A percentile compares a stretch with the other conserved stretches of the same genome.
phyloP scores from a whole-genome alignment of 2,113 vertebrate species.

The Megalops atlanticus region DNA sequence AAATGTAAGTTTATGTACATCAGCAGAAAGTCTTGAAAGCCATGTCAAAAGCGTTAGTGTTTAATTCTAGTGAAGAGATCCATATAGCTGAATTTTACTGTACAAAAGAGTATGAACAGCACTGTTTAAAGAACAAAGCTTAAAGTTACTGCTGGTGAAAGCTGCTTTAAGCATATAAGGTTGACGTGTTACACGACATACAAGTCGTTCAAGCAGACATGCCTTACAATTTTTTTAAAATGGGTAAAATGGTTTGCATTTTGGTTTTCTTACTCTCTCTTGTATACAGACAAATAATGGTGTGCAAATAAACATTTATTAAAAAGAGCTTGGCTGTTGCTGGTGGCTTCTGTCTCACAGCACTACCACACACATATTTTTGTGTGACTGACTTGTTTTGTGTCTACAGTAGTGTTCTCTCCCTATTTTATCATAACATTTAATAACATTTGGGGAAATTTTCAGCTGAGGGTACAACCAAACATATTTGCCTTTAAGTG shows the following conservation, averaged over 20 bases:
- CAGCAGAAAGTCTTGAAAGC: conserved; percentile 17
- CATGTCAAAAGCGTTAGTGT: conserved; percentile 60
- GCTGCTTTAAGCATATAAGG: conserved; percentile 53
- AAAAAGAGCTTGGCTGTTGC: conserved; percentile 35
- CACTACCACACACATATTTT: neutral
- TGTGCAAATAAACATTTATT: conserved; percentile 71
- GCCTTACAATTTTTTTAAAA: conserved; percentile 73
- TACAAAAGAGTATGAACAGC: conserved; percentile 41
- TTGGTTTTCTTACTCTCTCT: conserved; percentile 79
- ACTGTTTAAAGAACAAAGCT: conserved; percentile 51
- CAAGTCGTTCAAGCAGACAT: conserved; percentile 67
- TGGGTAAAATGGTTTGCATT: conserved; percentile 70
- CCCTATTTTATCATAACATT: neutral
- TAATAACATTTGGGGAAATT: neutral
- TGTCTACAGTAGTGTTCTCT: too few species aligned
- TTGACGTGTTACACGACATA: conserved; percentile 48
- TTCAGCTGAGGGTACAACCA: neutral
- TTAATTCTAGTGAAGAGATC: conserved; percentile 2
- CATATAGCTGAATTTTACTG: conserved; percentile 16
- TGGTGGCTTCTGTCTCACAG: neutral
- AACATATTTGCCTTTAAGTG: neutral
- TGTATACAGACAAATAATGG: conserved; percentile 73
- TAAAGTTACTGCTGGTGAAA: conserved; percentile 52
- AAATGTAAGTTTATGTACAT: conserved; percentile 12
- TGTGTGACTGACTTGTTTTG: neutral